Evolutionary conservation across 2,797 vertebrate genomes (phyloP), one percentile per base, ranked within the genome.

Genomic region (Danio aesculapii): DNA sequence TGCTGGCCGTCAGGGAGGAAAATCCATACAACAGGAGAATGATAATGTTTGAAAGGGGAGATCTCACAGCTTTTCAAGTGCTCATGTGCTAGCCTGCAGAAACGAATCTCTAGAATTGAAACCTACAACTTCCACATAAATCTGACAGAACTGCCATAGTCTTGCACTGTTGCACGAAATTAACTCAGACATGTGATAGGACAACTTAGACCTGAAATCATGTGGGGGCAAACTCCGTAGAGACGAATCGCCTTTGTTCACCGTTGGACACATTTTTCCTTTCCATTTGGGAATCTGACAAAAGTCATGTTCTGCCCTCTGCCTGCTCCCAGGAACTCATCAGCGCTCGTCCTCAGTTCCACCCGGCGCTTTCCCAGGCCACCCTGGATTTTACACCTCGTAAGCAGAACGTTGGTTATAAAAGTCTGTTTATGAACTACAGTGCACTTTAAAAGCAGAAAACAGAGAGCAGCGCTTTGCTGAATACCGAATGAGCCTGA

Each of bases 91-190:
- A 77, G 86, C 84, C 87, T 84, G 83, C 81, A 89, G 88, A 92
- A 88, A 88, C 88, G 86, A 87, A 80, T 12, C 63, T 88, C 79
- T 88, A 75, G 89, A 90, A 92, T 88, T 86, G 78, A 87, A 88
- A 87, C 57, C 72, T 87, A 86, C 86, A 69, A 80, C 83, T 77
- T 77, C 87, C 86, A 55, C 87, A 89, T 91, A 92, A 89, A 87
- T 87, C 93, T 94, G 93, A 94, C 94, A 92, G 91, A 90, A 88
- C 93, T 91, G 92, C 92, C 91, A 91, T 87, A 86, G 87, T 92
- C 88, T 85, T 86, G 90, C 90, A 87, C 88, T 91, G 91, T 92
- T 93, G 88, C 88, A 86, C 86, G 64, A 89, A 92, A 94, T 93
- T 87, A 92, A 92, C 89, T 89, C 88, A 87, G 93, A 92, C 92